Percentiles rank a stretch among this genome's conserved stretches.
These are phyloP conservation scores for Rhyzopertha dominica DNA, from an alignment of 1,140 invertebrate species.

Conservation along the genomic window DNA sequence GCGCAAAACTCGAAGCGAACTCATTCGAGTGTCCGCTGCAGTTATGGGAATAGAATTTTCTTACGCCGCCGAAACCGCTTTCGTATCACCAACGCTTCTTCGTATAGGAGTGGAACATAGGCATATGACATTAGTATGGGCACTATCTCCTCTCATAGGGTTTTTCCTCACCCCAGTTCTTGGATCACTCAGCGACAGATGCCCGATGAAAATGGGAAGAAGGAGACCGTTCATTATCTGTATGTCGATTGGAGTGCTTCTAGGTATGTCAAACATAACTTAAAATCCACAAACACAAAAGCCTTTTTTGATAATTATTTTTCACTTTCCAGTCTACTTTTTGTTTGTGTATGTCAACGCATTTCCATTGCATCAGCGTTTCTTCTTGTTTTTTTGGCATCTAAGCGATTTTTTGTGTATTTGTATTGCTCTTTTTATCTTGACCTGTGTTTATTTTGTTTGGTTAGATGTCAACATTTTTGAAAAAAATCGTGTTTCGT, in stretches of 20 bases:
- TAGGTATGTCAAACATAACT: too few species aligned
- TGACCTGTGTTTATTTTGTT: too few species aligned
- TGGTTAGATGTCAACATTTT: too few species aligned
- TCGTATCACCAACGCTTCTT: conserved; percentile 90
- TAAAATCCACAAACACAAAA: too few species aligned
- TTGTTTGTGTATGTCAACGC: too few species aligned
- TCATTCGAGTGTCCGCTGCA: conserved; percentile 84
- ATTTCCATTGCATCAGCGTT: neutral
- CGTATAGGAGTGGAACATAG: conserved; percentile 87
- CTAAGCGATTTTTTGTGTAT: too few species aligned
- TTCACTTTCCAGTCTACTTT: too few species aligned
- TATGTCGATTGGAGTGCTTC: conserved; percentile 81
- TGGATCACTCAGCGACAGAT: conserved; percentile 88
- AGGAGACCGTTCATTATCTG: conserved; percentile 87
- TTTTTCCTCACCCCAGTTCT: conserved; percentile 91
- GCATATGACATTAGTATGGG: conserved; percentile 95
- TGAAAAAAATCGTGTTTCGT: too few species aligned
- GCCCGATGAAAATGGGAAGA: conserved; percentile 71
- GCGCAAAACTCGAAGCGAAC: conserved; percentile 73
- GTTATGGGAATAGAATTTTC: conserved; percentile 98
- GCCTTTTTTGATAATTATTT: too few species aligned
- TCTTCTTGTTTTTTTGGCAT: neutral
- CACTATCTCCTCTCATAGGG: conserved; percentile 82
- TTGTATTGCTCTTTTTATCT: too few species aligned
- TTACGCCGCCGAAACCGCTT: conserved; percentile 94